These are phyloP conservation scores for Drepanosiphum platanoidis DNA, from an alignment of 2,888 invertebrate genomes.

Conservation along the genomic window DNA sequence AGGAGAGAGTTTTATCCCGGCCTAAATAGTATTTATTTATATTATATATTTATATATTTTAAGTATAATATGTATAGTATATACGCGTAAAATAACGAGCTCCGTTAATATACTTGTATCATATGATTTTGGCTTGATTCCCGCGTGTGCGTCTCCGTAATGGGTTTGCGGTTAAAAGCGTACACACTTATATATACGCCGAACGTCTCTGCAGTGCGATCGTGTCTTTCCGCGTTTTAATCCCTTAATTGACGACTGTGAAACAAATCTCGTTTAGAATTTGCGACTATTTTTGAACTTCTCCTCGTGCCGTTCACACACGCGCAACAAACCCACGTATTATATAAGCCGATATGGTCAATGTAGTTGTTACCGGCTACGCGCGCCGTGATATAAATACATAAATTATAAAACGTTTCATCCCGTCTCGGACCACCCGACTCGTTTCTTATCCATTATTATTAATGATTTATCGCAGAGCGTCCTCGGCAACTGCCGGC, in stretches of 20 bases:
- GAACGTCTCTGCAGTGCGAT: background rate
- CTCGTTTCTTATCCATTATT: background rate
- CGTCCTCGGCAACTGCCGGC: background rate
- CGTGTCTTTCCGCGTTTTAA: slow-evolving; percentile 21
- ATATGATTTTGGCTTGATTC: slow-evolving; percentile 32
- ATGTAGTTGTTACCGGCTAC: too few species aligned
- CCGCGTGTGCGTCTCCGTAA: background rate
- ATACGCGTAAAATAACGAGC: background rate
- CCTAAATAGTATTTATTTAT: too few species aligned
- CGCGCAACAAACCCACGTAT: too few species aligned
- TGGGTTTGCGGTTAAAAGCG: slow-evolving; percentile 34
- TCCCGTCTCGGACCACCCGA: background rate
- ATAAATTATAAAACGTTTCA: too few species aligned
- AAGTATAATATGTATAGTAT: too few species aligned
- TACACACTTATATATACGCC: background rate
- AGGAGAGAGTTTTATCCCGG: too few species aligned
- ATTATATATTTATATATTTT: too few species aligned
- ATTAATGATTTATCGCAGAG: slow-evolving; percentile 11
- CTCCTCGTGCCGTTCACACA: background rate
- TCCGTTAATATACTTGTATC: background rate
- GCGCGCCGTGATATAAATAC: too few species aligned
- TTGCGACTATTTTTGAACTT: slow-evolving; percentile 20
- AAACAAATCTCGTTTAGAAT: slow-evolving; percentile 25
- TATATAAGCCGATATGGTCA: too few species aligned
- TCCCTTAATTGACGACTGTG: slow-evolving; percentile 10